These are phyloP conservation scores for Poeciliopsis turrubarensis DNA, from an alignment of 2,113 vertebrate species.

Conservation along the genomic window DNA sequence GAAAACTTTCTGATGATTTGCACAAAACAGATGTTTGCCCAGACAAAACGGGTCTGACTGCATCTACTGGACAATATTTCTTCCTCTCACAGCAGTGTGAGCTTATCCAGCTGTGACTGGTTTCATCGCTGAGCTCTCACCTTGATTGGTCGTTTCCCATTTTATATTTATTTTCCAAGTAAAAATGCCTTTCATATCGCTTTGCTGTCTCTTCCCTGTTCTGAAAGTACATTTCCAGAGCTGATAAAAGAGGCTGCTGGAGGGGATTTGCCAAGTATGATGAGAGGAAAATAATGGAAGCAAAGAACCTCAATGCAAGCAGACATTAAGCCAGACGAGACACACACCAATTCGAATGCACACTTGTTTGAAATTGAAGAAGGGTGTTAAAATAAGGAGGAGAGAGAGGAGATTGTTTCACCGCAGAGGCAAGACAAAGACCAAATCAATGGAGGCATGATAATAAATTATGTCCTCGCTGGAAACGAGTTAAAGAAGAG, in stretches of 20 bases:
- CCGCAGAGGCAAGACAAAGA: slow-evolving; percentile 58
- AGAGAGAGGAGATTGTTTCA: slow-evolving; percentile 27
- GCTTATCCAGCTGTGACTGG: slow-evolving; percentile 13
- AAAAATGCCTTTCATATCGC: background rate
- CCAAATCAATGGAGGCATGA: slow-evolving; percentile 75
- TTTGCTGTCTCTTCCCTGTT: slow-evolving; percentile 44
- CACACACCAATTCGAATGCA: slow-evolving; percentile 22
- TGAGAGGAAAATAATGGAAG: slow-evolving; percentile 27
- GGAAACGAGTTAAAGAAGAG: slow-evolving; percentile 69
- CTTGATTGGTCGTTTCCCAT: slow-evolving; percentile 20
- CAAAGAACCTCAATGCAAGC: slow-evolving; percentile 8
- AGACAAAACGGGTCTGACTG: slow-evolving; percentile 20
- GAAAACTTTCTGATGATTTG: slow-evolving; percentile 29
- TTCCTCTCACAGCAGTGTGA: slow-evolving; percentile 2
- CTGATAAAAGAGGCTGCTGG: slow-evolving; percentile 49
- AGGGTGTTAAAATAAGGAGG: slow-evolving; percentile 32
- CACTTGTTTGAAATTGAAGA: slow-evolving; percentile 49
- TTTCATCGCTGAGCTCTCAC: slow-evolving; percentile 24
- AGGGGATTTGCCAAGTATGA: slow-evolving; percentile 43
- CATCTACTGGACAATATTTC: background rate
- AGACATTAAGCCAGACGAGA: slow-evolving; percentile 10
- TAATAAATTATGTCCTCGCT: slow-evolving; percentile 84
- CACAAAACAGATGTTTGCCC: slow-evolving; percentile 44
- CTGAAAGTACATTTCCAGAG: slow-evolving; percentile 50
- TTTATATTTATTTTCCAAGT: slow-evolving; percentile 8